A percentile compares a stretch with the other conserved stretches of the same genome.
Evolutionary conservation across 23 tunicate species (phyloP).

Genomic region (Diplosoma virens): DNA sequence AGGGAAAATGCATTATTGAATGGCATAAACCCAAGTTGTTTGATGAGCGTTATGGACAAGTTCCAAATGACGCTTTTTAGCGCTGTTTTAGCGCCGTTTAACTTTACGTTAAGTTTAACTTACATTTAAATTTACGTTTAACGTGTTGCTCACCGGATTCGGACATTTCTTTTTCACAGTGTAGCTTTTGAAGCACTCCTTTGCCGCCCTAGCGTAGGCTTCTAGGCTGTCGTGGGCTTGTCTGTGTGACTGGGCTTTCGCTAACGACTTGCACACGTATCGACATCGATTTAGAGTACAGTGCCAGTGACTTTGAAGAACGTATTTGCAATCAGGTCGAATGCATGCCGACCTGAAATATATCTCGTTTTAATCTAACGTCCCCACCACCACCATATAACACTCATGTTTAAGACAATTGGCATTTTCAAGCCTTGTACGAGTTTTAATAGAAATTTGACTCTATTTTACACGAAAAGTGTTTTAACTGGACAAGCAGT

Average conservation of each 20-base stretch:
- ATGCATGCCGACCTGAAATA: slow-evolving; percentile 54
- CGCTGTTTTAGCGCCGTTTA: too few relatives aligned
- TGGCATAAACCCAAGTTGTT: too few relatives aligned
- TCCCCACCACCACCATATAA: too few relatives aligned
- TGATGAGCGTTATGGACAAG: too few relatives aligned
- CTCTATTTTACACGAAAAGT: too few relatives aligned
- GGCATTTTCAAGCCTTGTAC: too few relatives aligned
- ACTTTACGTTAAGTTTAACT: neutral
- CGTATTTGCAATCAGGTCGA: slow-evolving; percentile 70
- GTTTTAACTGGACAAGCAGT: too few relatives aligned
- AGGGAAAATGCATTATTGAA: too few relatives aligned
- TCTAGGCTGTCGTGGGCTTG: slow-evolving; percentile 85
- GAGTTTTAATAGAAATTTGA: too few relatives aligned
- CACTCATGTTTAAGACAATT: too few relatives aligned
- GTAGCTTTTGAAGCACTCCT: slow-evolving; percentile 74
- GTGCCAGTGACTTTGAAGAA: slow-evolving; percentile 85
- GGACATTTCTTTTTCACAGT: slow-evolving; percentile 79
- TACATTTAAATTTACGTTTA: neutral
- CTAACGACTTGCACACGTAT: slow-evolving; percentile 81
- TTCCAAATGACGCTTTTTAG: too few relatives aligned
- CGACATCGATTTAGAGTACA: slow-evolving; percentile 82
- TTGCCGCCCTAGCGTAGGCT: slow-evolving; percentile 76
- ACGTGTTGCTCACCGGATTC: slow-evolving; percentile 80
- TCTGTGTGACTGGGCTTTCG: slow-evolving; percentile 78
- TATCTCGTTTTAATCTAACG: too few relatives aligned